Percentiles rank a stretch among this genome's conserved stretches.
These are phyloP conservation scores for honey bee (Apis mellifera) DNA, from an alignment of 1,140 invertebrate genomes.

Conservation along the genomic window DNA sequence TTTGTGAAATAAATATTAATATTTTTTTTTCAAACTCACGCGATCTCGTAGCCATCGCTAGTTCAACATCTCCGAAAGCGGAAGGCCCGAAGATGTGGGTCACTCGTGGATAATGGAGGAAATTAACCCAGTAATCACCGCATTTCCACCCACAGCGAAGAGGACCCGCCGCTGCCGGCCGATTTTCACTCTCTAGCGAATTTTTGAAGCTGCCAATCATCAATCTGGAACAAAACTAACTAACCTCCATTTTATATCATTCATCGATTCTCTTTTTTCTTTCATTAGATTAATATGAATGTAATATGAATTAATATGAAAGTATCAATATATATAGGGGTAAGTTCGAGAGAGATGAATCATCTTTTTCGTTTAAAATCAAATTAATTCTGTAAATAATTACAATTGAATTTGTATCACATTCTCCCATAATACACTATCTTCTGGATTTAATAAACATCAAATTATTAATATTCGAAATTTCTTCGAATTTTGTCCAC, in stretches of 20 bases:
- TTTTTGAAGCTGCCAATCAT: constrained; percentile 58
- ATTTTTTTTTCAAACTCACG: background rate
- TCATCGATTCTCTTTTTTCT: too few relatives aligned
- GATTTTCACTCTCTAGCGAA: constrained; percentile 62
- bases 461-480: too few relatives aligned
- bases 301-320: too few relatives aligned
- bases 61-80: constrained; percentile 38
- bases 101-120: constrained; percentile 52
- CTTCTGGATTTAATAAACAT: too few relatives aligned
- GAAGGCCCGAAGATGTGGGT: constrained; percentile 57
- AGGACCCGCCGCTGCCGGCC: constrained; percentile 37
- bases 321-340: too few relatives aligned
- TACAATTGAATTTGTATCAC: too few relatives aligned
- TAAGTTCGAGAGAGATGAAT: too few relatives aligned
- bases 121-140: constrained; percentile 61
- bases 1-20: background rate
- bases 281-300: too few relatives aligned
- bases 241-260: constrained; percentile 18
- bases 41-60: constrained; percentile 26
- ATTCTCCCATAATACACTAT: too few relatives aligned
- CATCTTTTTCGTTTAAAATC: too few relatives aligned
- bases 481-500: background rate
- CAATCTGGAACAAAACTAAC: constrained; percentile 34
- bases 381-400: too few relatives aligned
- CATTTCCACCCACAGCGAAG: constrained; percentile 50